Evolutionary conservation across 2,797 vertebrate genomes (phyloP).

Genomic region (Netta rufina): DNA sequence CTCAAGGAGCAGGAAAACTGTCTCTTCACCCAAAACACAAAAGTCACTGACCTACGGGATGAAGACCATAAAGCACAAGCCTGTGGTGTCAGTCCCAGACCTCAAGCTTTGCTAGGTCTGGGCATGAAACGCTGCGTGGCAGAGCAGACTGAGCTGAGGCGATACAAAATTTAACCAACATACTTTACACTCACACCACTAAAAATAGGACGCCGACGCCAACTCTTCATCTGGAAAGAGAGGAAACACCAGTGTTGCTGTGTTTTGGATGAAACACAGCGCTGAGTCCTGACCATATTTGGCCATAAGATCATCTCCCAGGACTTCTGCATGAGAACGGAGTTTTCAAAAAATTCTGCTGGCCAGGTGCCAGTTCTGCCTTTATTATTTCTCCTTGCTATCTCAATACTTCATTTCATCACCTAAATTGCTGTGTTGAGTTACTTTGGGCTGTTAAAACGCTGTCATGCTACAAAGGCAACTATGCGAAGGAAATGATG

Average conservation of each 20-base stretch:
- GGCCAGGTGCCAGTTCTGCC: neutral
- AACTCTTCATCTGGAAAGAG: conserved; percentile 38
- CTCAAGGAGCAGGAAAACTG: neutral
- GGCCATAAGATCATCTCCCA: conserved; percentile 21
- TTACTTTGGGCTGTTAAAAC: neutral
- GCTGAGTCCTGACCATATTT: conserved; percentile 50
- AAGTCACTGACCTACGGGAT: neutral
- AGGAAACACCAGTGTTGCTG: neutral
- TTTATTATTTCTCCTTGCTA: conserved; percentile 24
- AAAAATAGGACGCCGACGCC: neutral
- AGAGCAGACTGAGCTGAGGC: conserved; percentile 5
- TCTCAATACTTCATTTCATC: conserved; percentile 22
- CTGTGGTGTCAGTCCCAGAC: neutral
- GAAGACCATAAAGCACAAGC: neutral
- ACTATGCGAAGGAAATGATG: neutral
- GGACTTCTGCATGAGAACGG: neutral
- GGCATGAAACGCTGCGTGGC: neutral
- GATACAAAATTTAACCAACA: neutral
- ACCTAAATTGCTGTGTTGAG: neutral
- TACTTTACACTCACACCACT: conserved; percentile 57
- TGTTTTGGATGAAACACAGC: neutral
- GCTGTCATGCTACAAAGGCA: neutral
- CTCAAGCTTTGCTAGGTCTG: neutral
- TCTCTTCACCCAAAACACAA: neutral
- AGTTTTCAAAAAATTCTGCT: neutral